These are phyloP conservation scores for Tigriopus japonicus DNA, from an alignment of 1,140 invertebrate species.

Conservation along the genomic window DNA sequence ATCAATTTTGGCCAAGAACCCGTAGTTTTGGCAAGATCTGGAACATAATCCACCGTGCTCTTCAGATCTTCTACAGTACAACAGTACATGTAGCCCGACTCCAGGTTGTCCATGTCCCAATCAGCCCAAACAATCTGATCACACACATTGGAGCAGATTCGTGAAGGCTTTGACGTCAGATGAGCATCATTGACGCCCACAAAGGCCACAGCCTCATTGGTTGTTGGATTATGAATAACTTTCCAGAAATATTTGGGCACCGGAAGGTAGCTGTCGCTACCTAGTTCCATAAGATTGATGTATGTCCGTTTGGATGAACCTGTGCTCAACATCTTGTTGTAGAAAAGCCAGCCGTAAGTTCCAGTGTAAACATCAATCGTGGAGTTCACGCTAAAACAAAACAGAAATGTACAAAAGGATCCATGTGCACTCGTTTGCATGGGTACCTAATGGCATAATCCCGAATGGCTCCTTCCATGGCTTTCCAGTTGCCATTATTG, in stretches of 20 bases:
- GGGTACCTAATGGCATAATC: constrained; percentile 10
- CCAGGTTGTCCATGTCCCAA: constrained; percentile 14
- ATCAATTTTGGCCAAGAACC: too few species aligned
- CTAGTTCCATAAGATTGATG: neutral
- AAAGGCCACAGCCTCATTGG: constrained; percentile 16
- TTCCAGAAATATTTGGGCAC: constrained; percentile 18
- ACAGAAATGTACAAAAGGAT: too few species aligned
- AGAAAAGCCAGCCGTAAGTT: neutral
- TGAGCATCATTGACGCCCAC: constrained; percentile 16
- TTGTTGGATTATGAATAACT: constrained; percentile 16
- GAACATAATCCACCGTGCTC: constrained; percentile 12
- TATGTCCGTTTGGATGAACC: neutral
- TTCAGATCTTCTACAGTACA: constrained; percentile 15
- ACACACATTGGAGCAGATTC: constrained; percentile 15
- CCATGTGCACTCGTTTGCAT: too few species aligned
- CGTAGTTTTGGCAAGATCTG: constrained; percentile 5
- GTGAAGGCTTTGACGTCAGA: constrained; percentile 3
- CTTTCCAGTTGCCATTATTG: constrained; percentile 39
- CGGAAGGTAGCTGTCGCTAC: constrained; percentile 9
- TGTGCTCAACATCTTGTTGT: too few species aligned
- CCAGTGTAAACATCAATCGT: neutral
- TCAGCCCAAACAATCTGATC: constrained; percentile 11
- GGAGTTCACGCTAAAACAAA: too few species aligned
- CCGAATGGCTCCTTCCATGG: constrained; percentile 21
- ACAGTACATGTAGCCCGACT: constrained; percentile 17